A percentile compares a stretch with the other conserved stretches of the same genome.
Evolutionary conservation across 35 echinoderm and acorn worm species (phyloP).

Genomic region (Ophiothrix spiculata): DNA sequence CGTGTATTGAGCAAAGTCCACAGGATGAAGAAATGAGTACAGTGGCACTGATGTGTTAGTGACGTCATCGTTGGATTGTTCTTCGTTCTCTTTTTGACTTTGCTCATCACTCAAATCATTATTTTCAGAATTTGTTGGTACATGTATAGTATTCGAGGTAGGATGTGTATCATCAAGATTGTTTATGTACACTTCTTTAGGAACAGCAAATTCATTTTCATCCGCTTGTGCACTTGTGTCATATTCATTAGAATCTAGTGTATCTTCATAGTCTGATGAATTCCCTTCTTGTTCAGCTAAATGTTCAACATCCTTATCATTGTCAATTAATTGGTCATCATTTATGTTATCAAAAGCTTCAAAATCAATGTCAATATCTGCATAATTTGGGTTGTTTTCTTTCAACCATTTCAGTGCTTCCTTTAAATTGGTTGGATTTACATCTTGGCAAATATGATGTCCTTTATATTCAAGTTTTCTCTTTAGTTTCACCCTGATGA

Average conservation of each 20-base stretch:
- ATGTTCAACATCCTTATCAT: neutral
- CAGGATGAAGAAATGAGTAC: neutral
- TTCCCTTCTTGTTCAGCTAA: neutral
- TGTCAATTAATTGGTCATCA: neutral
- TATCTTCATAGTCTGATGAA: neutral
- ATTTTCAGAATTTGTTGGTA: neutral
- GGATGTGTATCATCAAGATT: neutral
- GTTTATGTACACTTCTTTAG: neutral
- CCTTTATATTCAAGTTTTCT: constrained; percentile 52
- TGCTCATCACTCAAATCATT: neutral
- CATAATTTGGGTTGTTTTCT: neutral
- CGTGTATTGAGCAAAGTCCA: neutral
- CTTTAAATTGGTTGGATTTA: neutral
- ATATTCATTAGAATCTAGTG: neutral
- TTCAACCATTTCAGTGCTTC: neutral
- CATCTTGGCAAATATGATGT: constrained; percentile 45
- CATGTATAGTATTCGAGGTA: neutral
- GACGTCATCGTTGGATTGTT: neutral
- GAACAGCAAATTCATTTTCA: neutral
- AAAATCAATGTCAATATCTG: neutral
- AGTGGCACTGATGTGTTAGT: neutral
- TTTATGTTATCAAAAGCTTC: neutral
- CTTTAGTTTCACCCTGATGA: constrained; percentile 59
- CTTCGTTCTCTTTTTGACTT: neutral
- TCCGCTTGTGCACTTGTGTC: neutral